Evolutionary conservation across 2,113 vertebrate species (phyloP), one percentile per base, ranked within the genome.

Genomic region (Aptenodytes forsteri): DNA sequence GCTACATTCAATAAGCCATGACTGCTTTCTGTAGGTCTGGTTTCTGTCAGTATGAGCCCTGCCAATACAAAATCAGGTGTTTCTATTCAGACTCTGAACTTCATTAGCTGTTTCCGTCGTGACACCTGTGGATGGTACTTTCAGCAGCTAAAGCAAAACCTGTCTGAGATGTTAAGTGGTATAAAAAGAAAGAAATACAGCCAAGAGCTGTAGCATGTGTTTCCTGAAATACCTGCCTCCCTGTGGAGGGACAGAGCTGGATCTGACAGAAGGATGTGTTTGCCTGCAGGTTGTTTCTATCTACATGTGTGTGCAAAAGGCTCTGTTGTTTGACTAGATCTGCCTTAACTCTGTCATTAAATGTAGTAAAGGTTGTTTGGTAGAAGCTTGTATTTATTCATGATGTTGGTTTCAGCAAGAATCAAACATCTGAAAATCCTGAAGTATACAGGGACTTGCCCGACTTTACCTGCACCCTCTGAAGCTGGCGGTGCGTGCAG

Each of bases 221-320:
- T 64, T n/a, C 16, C 17, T 55, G 40, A 59, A 77, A 72, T 13
- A 15, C 8, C 30, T 82, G 64, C 12, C 7, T 81, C 30, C 29
- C 16, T 54, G 11, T 17, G 22, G 16, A 72, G 22, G 22, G 21
- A 16, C 19, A 42, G 36, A 76, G 32, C n/a, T 83, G 52, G 26
- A 20, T 70, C 44, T 76, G 40, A 34, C 46, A n/a, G 27, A 59
- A 61, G 3, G 10, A 5, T 34, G 3, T 0, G 30, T 76, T 76
- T 59, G 21, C 38, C 47, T 67, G 38, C 15, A 59, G 29, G 22
- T 22, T 27, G 8, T 30, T 90, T 64, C 19, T 61, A 1, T 56
- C 32, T 17, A 17, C 1, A 0, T 6, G 0, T 44, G 7, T 7
- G 1, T 56, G 7, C 22, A 72, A 76, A 87, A 72, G 12, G 6